These are phyloP conservation scores for Ascidia mentula DNA, from an alignment of 23 tunicate genomes.

Conservation along the genomic window DNA sequence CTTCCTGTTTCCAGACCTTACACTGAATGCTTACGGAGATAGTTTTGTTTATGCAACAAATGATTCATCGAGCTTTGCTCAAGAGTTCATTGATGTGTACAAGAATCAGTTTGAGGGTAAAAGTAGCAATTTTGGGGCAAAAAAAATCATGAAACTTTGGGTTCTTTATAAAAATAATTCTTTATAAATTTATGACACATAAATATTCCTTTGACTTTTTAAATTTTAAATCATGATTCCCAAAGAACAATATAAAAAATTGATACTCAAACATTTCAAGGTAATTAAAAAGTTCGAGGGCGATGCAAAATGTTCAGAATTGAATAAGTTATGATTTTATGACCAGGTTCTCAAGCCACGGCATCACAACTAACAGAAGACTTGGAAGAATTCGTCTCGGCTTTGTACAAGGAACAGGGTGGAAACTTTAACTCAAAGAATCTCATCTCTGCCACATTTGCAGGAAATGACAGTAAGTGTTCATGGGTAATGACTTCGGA, in stretches of 20 bases:
- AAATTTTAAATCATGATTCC: no score
- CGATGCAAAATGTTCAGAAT: no score
- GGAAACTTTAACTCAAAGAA: conserved; percentile 58
- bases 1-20: conserved; percentile 27
- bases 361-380: neutral
- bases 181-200: no score
- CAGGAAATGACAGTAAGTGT: conserved; percentile 12
- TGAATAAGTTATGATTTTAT: no score
- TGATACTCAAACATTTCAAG: no score
- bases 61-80: neutral
- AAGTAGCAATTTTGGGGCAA: no score
- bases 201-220: no score
- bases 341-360: neutral
- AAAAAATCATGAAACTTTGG: no score
- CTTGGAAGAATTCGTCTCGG: conserved; percentile 32
- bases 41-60: conserved; percentile 26
- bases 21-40: conserved; percentile 37
- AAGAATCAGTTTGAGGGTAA: conserved; percentile 51
- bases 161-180: no score
- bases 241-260: no score
- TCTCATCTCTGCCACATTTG: conserved; percentile 31
- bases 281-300: no score
- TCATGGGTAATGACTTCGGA: no score
- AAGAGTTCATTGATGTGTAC: conserved; percentile 19
- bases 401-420: conserved; percentile 22